Evolutionary conservation across 2,797 vertebrate genomes (phyloP), one percentile per base, ranked within the genome.

Genomic region (Girardinus metallicus): DNA sequence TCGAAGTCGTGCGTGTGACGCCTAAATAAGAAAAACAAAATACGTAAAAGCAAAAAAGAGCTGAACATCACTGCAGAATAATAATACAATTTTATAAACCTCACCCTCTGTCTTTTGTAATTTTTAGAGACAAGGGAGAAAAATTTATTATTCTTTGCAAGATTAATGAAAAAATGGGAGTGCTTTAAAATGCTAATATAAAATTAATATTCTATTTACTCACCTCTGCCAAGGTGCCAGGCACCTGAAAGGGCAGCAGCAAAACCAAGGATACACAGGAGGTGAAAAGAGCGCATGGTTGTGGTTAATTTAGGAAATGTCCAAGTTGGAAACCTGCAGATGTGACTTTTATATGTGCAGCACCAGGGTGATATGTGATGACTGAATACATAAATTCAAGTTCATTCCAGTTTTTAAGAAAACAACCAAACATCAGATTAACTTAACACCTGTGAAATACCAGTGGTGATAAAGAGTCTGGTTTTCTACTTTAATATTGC

Each of bases 41-140:
- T 13, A 34, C 15, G 29, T 34, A 34, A 62, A 31, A 13, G 4
- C 12, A 57, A 57, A 57, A 36, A 39, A 15, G 46, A 44, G 13
- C n/a, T 31, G 36, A 71, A 34, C 53, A 11, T 73, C 34, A 39
- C 21, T 23, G 15, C 1, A 7, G 7, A 75, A 60, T 43, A 5
- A 36, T 29, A 57, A 46, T 64, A 31, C 16, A 8, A 64, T 34
- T 36, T 36, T 21, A 36, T 16, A 0, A 77, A 73, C 55, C 87
- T 90, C 62, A 89, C 83, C 79, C 4, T 81, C 49, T 76, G 82
- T 76, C 60, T 23, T 16, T 15, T 29, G 13, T 43, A 2, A 70
- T 29, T 71, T 71, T 71, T 15, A 71, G 41, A 71, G 1, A 29
- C 39, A 71, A 71, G 12, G 15, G 7, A 36, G 31, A 18, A 64